Evolutionary conservation across 2,888 invertebrate species (phyloP), one percentile per base, ranked within the genome.

Genomic region (Laothoe populi): DNA sequence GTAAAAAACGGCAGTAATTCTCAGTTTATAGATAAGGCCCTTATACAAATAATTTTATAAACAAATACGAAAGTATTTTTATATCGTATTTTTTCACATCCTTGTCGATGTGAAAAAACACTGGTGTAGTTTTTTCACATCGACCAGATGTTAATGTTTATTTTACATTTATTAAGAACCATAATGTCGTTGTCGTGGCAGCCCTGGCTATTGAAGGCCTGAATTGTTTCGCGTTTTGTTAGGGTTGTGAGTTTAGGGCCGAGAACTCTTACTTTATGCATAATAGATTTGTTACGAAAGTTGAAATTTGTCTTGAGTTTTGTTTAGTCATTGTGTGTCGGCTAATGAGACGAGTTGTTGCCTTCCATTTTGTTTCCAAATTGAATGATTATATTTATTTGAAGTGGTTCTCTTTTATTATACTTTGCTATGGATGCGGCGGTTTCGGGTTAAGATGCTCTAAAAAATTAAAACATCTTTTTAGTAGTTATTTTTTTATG

Each of bases 201-300:
- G 16, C 62, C 57, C 58, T 58, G 48, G 42, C 21, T 16, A 31
- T 57, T 58, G 46, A 45, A 62, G 24, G 58, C 16, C 62, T 65
- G 73, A 73, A 74, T 74, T 74, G 73, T 72, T 74, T 68, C 65
- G 64, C 62, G 64, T 63, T 71, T 69, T 68, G 63, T 66, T 53
- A 64, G 57, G 67, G 67, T 67, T 44, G 44, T 0, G 8, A 44
- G 44, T 44, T 44, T 44, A 68, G 63, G 38, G 67, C 64, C 63
- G 65, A 40, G 62, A 71, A 71, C 65, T 75, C 66, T 63, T 66
- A 65, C 57, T 57, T 65, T 67, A 64, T 63, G 58, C 62, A 59
- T 61, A 66, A 62, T 57, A 59, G 66, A 65, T 73, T 69, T 63
- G 66, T 70, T 64, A 49, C 24, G 60, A 57, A 64, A 59, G 61